Conservation (phyloP, 2,888 invertebrate species). For the Cheilosia impressa region DNA sequence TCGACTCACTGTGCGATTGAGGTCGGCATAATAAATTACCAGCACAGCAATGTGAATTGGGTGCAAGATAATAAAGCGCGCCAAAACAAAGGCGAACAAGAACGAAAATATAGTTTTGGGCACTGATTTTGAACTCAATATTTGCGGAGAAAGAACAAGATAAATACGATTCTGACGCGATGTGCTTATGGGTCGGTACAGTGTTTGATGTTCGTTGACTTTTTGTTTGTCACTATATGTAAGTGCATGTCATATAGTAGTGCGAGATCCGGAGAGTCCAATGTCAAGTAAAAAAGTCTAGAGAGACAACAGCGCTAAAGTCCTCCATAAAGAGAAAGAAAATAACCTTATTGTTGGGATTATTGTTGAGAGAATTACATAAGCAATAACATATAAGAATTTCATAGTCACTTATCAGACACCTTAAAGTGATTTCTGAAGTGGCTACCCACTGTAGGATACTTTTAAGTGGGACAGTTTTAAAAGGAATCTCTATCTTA, state of each 20-base stretch:
- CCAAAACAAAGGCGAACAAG: constrained; percentile 23
- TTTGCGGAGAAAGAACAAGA: background rate
- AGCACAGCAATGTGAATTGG: constrained; percentile 11
- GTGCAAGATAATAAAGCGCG: constrained; percentile 35
- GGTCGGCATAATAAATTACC: constrained; percentile 68
- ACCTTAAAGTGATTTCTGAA: too few species aligned
- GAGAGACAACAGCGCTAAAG: too few species aligned
- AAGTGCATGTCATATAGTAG: constrained; percentile 28
- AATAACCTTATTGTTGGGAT: too few species aligned
- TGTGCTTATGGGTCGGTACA: background rate
- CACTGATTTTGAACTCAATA: constrained; percentile 66
- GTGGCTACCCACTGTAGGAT: too few species aligned
- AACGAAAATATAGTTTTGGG: constrained; percentile 23
- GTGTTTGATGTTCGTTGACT: constrained; percentile 11
- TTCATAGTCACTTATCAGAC: too few species aligned
- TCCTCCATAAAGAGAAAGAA: too few species aligned
- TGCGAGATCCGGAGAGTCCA: constrained; percentile 21
- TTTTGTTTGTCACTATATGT: constrained; percentile 16
- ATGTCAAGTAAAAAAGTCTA: background rate
- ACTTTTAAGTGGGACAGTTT: too few species aligned
- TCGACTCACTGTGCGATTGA: constrained; percentile 55
- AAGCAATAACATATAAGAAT: too few species aligned
- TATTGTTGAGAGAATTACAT: too few species aligned
- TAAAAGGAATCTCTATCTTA: too few species aligned
- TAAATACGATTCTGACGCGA: constrained; percentile 1